A percentile compares a stretch with the other conserved stretches of the same genome.
Evolutionary conservation across 2,113 vertebrate genomes (phyloP).

Genomic region (Xenus cinereus): DNA sequence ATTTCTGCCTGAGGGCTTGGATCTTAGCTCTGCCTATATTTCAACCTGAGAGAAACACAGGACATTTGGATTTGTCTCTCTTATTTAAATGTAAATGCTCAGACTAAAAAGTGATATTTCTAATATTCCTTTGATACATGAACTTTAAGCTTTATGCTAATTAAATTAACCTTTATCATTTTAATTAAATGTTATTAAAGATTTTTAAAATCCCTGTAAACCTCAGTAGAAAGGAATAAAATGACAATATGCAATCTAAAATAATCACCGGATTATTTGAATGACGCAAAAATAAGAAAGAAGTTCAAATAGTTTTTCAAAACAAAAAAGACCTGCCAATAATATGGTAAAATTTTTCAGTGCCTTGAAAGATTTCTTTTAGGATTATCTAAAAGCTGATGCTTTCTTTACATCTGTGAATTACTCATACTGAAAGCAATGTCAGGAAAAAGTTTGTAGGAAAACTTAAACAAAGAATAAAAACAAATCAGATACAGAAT

Average conservation of each 20-base stretch:
- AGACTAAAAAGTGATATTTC: neutral
- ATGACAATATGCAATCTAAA: neutral
- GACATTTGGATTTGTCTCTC: neutral
- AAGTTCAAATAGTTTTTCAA: neutral
- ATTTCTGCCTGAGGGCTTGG: neutral
- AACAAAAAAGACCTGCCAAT: neutral
- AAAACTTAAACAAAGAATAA: neutral
- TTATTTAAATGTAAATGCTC: neutral
- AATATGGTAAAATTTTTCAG: neutral
- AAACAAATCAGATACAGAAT: neutral
- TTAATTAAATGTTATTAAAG: neutral
- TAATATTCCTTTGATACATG: neutral
- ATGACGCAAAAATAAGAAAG: neutral
- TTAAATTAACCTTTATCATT: neutral
- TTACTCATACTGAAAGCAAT: neutral
- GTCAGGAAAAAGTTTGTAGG: neutral
- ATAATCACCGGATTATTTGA: neutral
- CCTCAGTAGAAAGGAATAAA: neutral
- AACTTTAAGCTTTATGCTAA: neutral
- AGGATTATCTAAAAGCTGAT: neutral
- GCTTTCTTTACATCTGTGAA: neutral
- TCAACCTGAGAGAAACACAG: neutral
- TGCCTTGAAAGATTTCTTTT: neutral
- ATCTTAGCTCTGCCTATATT: neutral
- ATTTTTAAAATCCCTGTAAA: neutral